A percentile compares a stretch with the other conserved stretches of the same genome.
Conservation (phyloP, 2,888 invertebrate genomes). For the Cantharis rustica region DNA sequence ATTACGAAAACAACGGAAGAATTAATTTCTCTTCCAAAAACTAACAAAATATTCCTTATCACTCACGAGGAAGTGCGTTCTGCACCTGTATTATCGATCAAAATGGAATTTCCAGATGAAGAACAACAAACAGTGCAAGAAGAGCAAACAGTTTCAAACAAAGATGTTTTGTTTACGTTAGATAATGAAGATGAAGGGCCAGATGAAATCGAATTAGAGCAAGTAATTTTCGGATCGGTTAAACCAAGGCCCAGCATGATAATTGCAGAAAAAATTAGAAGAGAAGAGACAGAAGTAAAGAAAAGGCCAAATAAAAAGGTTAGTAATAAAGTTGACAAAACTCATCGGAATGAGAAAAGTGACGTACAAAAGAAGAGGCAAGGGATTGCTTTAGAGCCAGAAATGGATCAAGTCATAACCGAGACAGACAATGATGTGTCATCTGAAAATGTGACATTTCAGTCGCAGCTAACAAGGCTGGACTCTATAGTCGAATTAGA, state of each 20-base stretch:
- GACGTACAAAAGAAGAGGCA: constrained; percentile 39
- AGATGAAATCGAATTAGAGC: constrained; percentile 54
- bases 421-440: constrained; percentile 9
- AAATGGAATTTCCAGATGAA: constrained; percentile 62
- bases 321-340: not conserved
- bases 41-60: constrained; percentile 66
- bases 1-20: not conserved
- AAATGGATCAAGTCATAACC: constrained; percentile 24
- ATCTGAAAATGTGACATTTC: constrained; percentile 31
- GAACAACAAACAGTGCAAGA: not conserved
- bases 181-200: not conserved
- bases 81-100: constrained; percentile 68
- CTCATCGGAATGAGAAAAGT: constrained; percentile 20
- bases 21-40: constrained; percentile 31
- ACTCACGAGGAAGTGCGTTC: constrained; percentile 74
- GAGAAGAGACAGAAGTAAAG: not conserved
- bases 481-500: constrained; percentile 53
- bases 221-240: constrained; percentile 67
- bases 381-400: constrained; percentile 40
- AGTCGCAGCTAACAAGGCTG: constrained; percentile 44
- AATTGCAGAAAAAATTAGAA: constrained; percentile 11
- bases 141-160: not conserved
- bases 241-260: constrained; percentile 58
- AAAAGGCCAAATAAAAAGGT: not conserved
- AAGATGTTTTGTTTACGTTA: not conserved